Base-by-base conservation (phyloP, 2,888 invertebrate species). In the Aspidiotus rigidus region DNA sequence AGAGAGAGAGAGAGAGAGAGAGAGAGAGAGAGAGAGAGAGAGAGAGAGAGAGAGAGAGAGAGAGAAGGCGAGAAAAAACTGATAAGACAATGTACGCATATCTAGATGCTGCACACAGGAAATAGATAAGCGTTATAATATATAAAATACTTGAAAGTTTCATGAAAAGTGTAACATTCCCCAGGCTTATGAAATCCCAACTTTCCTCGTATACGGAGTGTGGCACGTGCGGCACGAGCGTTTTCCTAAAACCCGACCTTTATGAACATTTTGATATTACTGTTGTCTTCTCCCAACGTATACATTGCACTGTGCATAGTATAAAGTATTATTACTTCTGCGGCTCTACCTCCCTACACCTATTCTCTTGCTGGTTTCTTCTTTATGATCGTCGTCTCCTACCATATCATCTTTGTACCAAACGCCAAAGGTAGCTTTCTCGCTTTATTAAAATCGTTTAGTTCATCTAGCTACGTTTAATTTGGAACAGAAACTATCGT, bases 381-480 rank as follows among this genome's bases (percentile, higher is more conserved):
- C 2, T 64, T 55, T 15, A 54, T 54, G 55, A 55, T 41, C 55
- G n/a, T 64, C 64, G 41, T 7, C 55, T 55, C 55, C 63, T 16
- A 9, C 9, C 28, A n/a, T n/a, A n/a, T n/a, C n/a, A n/a, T 28
- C 5, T 28, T 28, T 28, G 5, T 28, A 41, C 15, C n/a, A 28
- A 15, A 17, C 8, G 54, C 54, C 40, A 63, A 63, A 56, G 55
- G 39, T 7, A 6, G 16, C 16, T 40, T 55, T 64, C 55, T 63
- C 64, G 64, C 64, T 64, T 64, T 64, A 54, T 64, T 64, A 64
- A 64, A 64, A 64, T 64, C 64, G 64, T 54, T 64, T 64, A 55
- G 55, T 64, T 54, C 54, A 55, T 54, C 64, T 55, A 55, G 41
- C 64, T 64, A 64, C 55, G 55, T 15, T 64, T 64, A 64, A 55